These are phyloP conservation scores for Steromphala cineraria DNA, from an alignment of 2,888 invertebrate species.

Conservation along the genomic window DNA sequence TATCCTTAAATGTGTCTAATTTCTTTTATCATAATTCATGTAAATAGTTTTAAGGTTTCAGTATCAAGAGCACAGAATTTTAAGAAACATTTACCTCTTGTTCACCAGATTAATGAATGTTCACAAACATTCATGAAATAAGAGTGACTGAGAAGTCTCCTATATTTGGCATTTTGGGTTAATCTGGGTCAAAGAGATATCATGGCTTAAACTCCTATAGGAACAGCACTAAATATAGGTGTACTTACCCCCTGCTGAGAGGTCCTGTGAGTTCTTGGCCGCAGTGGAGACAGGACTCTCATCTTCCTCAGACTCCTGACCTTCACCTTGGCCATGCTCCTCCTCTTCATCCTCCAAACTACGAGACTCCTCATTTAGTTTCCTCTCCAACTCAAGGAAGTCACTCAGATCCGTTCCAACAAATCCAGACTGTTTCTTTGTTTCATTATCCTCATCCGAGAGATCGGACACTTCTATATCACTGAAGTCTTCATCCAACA, in stretches of 20 bases:
- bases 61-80: too few species aligned
- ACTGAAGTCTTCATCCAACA: slow-evolving; percentile 65
- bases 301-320: slow-evolving; percentile 30
- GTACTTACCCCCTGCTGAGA: background rate
- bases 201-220: too few species aligned
- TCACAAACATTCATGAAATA: too few species aligned
- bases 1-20: too few species aligned
- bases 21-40: too few species aligned
- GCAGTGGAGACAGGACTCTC: background rate
- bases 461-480: slow-evolving; percentile 45
- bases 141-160: too few species aligned
- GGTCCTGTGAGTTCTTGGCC: background rate
- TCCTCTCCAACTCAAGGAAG: slow-evolving; percentile 43
- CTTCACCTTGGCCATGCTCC: slow-evolving; percentile 28
- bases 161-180: too few species aligned
- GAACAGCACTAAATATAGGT: too few species aligned
- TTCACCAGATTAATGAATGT: too few species aligned
- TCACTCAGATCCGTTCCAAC: background rate
- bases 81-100: too few species aligned
- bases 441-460: slow-evolving; percentile 12
- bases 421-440: background rate
- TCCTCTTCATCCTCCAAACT: slow-evolving; percentile 17
- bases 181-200: too few species aligned
- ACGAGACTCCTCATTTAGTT: slow-evolving; percentile 58
- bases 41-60: too few species aligned